Evolutionary conservation across 2,797 vertebrate species (phyloP).

Genomic region (Pipistrellus pipistrellus): DNA sequence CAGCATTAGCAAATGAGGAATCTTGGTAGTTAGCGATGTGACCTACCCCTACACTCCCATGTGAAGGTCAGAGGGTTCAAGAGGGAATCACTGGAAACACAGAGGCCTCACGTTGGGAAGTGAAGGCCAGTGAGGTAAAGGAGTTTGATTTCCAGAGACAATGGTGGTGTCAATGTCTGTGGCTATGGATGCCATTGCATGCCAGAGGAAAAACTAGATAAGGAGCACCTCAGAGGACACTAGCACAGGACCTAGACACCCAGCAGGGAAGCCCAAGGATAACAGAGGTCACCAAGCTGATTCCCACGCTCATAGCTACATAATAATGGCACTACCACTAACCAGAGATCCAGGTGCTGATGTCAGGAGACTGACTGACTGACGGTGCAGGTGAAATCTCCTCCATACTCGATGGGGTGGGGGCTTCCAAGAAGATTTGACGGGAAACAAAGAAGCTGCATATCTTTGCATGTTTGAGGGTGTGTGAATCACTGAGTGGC

Average conservation of each 20-base stretch:
- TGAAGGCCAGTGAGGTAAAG: background rate
- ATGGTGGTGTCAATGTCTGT: background rate
- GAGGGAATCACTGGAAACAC: background rate
- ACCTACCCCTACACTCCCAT: background rate
- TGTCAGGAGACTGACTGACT: accelerated
- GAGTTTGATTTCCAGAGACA: background rate
- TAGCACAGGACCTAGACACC: background rate
- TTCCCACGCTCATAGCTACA: background rate
- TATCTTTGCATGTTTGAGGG: background rate
- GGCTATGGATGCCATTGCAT: background rate
- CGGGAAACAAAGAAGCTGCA: background rate
- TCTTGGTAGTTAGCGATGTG: background rate
- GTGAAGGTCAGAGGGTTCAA: background rate
- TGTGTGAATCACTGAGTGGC: background rate
- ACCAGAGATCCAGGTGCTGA: background rate
- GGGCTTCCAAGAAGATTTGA: background rate
- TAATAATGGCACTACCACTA: background rate
- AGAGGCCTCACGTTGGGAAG: background rate
- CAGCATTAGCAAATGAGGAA: background rate
- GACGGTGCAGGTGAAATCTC: background rate
- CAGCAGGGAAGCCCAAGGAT: background rate
- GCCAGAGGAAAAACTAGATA: background rate
- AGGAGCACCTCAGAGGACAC: background rate
- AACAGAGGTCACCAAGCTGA: background rate
- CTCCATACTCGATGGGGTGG: background rate